Base-by-base conservation (phyloP, 2,888 invertebrate genomes). In the Polyommatus iphigenia region DNA sequence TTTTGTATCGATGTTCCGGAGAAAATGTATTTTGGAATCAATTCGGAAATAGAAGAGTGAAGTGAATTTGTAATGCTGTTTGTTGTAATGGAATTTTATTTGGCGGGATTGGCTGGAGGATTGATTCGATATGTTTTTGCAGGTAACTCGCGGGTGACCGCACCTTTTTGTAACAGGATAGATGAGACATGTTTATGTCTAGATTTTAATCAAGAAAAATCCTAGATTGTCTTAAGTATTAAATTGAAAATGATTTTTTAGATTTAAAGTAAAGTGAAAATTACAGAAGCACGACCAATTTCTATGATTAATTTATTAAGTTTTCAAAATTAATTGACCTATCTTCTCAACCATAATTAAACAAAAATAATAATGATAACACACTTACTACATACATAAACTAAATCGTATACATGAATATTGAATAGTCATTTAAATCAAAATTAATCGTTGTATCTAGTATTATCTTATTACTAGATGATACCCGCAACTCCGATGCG, bases 11-110 rank as follows among this genome's bases (percentile, higher is more conserved):
- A 54, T 77, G 50, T 73, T 75, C 7, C 15, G 36, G 29, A 71
- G 77, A 73, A 62, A 77, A 77, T 59, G 75, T 73, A 72, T 73
- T 78, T 78, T 78, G 18, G 41, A 78, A 73, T 73, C 71, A 72
- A 54, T 77, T 71, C 50, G 32, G 50, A 72, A 72, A 57, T 54
- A 72, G 41, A 46, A 73, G 7, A 57, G 24, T 24, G 72, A 32
- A 72, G 36, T 77, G 77, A 73, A 41, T 77, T 67, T 77, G 62
- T 77, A 41, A 67, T 77, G 62, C 67, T 77, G 24, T 41, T 67
- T 77, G 54, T 75, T 54, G 75, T 75, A 29, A 75, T 75, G 50
- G 50, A 24, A 75, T 75, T 75, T 75, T 75, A 54, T 75, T 75
- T 75, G 24, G 46, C 50, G 50, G 54, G 8, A 54, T 54, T 54